Base-by-base conservation (phyloP, 2,113 vertebrate genomes). In the Actenoides lindsayi region DNA sequence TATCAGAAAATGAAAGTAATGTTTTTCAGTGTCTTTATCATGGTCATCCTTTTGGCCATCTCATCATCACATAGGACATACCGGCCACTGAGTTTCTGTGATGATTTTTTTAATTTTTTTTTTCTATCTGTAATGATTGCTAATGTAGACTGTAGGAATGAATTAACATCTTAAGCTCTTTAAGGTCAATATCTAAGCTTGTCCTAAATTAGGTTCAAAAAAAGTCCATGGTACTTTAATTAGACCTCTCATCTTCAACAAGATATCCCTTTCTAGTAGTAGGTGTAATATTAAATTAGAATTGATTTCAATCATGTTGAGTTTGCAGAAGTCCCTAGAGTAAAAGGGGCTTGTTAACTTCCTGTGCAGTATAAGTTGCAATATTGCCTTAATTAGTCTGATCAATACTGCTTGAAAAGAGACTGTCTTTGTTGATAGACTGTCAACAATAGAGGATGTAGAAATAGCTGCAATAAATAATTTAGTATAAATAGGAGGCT, bases 371-470 rank as follows among this genome's bases (percentile, higher is more conserved):
- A 2, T 56, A 79, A 60, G 33, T 75, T 91, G 35, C 3, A 0
- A 53, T 80, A 64, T 53, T 89, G 48, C 82, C 67, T 90, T 89
- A 91, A 95, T 94, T 81, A 93, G 30, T 46, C 53, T 83, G 69
- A 85, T 95, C 84, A 74, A 95, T 95, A 90, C 57, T 82, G 12
- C 41, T 42, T 71, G 57, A 54, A 79, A 75, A 85, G 16, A 51
- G 33, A 28, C 27, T 53, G 51, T 28, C 27, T 28, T 56, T 84
- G 76, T 75, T 95, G 42, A 39, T 89, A 54, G 51, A 56, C 20
- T 91, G 51, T 67, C 65, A 84, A 30, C 35, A 63, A 10, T 1
- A 81, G 11, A 87, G 19, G 42, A 51, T 33, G 4, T 67, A 70
- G 81, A 82, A 70, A 27, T 46, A 39, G 12, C 54, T 35, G 18